These are phyloP conservation scores for Cheilosia pagana DNA, from an alignment of 2,888 invertebrate genomes.

Conservation along the genomic window DNA sequence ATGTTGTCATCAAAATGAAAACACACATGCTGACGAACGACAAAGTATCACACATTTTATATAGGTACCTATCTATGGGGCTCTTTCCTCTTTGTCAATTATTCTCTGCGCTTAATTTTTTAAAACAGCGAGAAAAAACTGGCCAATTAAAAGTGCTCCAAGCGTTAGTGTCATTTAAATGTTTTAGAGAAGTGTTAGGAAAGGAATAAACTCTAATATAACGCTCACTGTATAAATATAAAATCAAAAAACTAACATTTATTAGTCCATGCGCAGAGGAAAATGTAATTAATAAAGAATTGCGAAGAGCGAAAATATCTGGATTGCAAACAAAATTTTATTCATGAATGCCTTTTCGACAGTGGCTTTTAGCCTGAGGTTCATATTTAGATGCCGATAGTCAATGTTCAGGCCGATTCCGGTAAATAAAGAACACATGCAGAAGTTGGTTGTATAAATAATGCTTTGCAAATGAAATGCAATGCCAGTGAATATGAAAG, in stretches of 20 bases:
- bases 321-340: constrained; percentile 25
- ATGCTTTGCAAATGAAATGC: not conserved
- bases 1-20: no score
- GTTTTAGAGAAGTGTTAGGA: no score
- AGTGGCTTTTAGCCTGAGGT: not conserved
- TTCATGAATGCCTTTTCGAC: constrained; percentile 17
- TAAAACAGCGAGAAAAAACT: no score
- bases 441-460: not conserved
- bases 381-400: not conserved
- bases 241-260: not conserved
- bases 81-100: no score
- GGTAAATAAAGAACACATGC: not conserved
- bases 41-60: no score
- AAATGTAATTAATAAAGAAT: constrained; percentile 21
- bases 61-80: no score
- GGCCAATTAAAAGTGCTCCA: no score
- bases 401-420: not conserved
- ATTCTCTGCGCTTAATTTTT: no score
- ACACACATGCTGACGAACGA: no score
- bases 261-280: not conserved
- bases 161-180: no score
- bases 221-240: no score
- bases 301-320: not conserved
- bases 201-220: not conserved
- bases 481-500: not conserved